phyloP scores from a whole-genome alignment of 2,113 vertebrate species.

The human (Homo sapiens) region DNA sequence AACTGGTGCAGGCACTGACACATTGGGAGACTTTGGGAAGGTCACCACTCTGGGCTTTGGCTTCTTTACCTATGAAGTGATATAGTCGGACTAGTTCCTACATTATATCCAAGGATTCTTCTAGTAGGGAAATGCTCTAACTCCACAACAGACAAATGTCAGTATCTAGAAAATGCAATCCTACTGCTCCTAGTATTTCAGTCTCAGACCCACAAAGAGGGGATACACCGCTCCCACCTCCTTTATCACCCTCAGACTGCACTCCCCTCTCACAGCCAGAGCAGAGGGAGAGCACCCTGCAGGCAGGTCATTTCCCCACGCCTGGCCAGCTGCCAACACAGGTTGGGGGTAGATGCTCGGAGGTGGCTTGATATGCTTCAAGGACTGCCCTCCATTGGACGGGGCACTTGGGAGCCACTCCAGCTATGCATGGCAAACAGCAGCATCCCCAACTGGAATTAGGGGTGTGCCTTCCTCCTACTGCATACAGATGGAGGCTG shows the following conservation, averaged over 20 bases:
- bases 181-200: background rate
- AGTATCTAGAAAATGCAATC: background rate
- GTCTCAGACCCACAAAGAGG: background rate
- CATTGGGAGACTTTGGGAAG: background rate
- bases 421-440: background rate
- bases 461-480: background rate
- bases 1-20: background rate
- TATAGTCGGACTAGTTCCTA: background rate
- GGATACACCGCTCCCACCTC: background rate
- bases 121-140: background rate
- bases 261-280: background rate
- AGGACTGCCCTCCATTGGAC: background rate
- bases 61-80: background rate
- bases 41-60: background rate
- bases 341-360: background rate
- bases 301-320: background rate
- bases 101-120: background rate
- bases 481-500: background rate
- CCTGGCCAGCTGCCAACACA: background rate
- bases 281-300: background rate
- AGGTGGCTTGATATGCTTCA: background rate
- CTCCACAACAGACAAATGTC: background rate
- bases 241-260: background rate
- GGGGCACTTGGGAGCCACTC: background rate
- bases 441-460: background rate